A percentile compares a stretch with the other conserved stretches of the same genome.
Evolutionary conservation across 2,113 vertebrate genomes (phyloP).

Genomic region (Esox niger): DNA sequence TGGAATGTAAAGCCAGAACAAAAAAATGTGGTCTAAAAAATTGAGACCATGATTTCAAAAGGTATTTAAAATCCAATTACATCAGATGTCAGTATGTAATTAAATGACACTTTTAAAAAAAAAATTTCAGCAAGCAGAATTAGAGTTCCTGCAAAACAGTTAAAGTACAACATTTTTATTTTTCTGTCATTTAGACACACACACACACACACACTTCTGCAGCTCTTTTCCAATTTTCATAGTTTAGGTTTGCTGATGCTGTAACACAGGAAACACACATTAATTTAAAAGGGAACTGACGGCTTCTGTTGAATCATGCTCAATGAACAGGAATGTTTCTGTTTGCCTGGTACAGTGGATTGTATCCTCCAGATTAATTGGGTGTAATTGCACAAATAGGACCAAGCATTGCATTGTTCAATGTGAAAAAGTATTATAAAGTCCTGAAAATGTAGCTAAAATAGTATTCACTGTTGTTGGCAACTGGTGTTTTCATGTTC

Average conservation of each 20-base stretch:
- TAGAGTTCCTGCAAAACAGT: not conserved
- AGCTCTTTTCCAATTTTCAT: not conserved
- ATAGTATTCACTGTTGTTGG: not conserved
- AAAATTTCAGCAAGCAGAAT: not conserved
- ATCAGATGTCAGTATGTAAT: not conserved
- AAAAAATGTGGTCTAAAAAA: too few relatives aligned
- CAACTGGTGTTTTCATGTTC: not conserved
- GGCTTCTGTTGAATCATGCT: not conserved
- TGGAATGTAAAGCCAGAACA: too few relatives aligned
- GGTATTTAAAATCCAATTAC: too few relatives aligned
- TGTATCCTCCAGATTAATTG: not conserved
- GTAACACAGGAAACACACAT: slow-evolving; percentile 43
- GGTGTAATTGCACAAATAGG: not conserved
- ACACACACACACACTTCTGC: too few relatives aligned
- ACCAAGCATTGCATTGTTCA: not conserved
- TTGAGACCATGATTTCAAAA: too few relatives aligned
- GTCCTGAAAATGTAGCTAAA: not conserved
- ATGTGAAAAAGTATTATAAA: not conserved
- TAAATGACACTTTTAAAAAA: too few relatives aligned
- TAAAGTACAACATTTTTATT: not conserved
- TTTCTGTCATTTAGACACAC: not conserved
- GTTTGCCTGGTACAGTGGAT: not conserved
- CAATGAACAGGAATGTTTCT: not conserved
- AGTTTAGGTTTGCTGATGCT: slow-evolving; percentile 18
- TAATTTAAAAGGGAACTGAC: slow-evolving; percentile 12